phyloP scores from a whole-genome alignment of 2,888 invertebrate genomes.

The Acronicta leporina region DNA sequence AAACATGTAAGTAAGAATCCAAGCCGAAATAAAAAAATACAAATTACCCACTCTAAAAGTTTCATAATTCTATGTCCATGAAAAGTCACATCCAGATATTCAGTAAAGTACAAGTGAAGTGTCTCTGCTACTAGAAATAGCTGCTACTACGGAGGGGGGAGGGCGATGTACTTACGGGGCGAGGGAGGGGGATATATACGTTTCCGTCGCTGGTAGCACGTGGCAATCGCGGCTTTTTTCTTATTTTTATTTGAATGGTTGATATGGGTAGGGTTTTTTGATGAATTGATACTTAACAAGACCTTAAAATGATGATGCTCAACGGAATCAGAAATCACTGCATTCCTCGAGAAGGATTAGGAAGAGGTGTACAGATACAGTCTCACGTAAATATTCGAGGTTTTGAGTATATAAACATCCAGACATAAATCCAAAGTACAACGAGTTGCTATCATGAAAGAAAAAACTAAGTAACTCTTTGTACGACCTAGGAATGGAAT shows the following conservation, averaged over 20 bases:
- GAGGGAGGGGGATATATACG: slow-evolving; percentile 40
- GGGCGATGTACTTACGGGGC: slow-evolving; percentile 44
- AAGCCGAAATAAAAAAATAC: not conserved
- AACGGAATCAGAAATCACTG: too few species aligned
- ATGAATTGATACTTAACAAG: slow-evolving; percentile 13
- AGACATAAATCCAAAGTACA: too few species aligned
- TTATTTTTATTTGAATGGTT: slow-evolving; percentile 57
- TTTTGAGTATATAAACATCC: too few species aligned
- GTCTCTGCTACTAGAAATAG: slow-evolving; percentile 83
- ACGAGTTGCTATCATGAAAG: too few species aligned
- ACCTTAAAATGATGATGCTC: too few species aligned
- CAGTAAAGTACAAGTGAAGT: slow-evolving; percentile 81
- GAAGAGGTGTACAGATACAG: too few species aligned
- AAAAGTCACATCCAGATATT: slow-evolving; percentile 75
- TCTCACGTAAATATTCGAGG: too few species aligned
- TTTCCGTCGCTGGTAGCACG: slow-evolving; percentile 78
- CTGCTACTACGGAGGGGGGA: slow-evolving; percentile 63
- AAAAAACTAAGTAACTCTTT: too few species aligned
- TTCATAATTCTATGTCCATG: slow-evolving; percentile 61
- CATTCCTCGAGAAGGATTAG: too few species aligned
- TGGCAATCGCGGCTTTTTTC: slow-evolving; percentile 68
- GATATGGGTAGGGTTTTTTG: slow-evolving; percentile 48
- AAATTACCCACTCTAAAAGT: slow-evolving; percentile 37
- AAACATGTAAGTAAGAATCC: too few species aligned
- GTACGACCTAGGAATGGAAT: too few species aligned